Conservation (phyloP, 2,797 vertebrate species). For the Enteromius unitaeniatus region DNA sequence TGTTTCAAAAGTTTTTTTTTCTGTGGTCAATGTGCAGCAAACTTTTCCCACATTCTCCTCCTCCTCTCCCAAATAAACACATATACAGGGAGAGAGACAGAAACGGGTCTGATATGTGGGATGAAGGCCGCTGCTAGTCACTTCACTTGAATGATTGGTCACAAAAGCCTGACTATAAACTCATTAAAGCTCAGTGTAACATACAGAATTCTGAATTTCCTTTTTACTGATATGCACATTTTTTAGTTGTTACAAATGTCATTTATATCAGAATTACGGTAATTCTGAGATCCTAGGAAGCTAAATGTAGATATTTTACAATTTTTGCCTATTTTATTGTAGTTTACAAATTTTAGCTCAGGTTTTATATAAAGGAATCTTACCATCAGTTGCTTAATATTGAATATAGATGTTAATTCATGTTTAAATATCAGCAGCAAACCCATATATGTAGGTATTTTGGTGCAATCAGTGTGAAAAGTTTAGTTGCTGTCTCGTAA, state of each 20-base stretch:
- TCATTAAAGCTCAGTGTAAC: not conserved
- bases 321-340: not conserved
- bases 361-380: not conserved
- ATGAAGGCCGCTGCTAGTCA: conserved; percentile 51
- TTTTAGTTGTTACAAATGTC: not conserved
- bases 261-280: not conserved
- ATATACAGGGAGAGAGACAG: conserved; percentile 13
- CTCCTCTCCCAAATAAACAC: conserved; percentile 34
- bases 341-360: not conserved
- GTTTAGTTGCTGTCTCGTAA: not conserved
- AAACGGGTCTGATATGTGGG: conserved; percentile 44
- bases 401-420: not conserved
- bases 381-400: not conserved
- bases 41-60: conserved; percentile 48
- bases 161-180: conserved; percentile 21
- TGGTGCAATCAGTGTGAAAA: not conserved
- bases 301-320: not conserved
- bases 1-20: conserved; percentile 19
- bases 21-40: conserved; percentile 13
- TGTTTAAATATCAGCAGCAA: not conserved
- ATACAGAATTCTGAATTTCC: not conserved
- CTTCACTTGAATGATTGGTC: conserved; percentile 52
- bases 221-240: not conserved
- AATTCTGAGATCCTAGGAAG: not conserved
- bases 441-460: not conserved